Percentiles rank a stretch among this genome's conserved stretches.
These are phyloP conservation scores for Nycticryphes semicollaris DNA, from an alignment of 2,113 vertebrate species.

Conservation along the genomic window DNA sequence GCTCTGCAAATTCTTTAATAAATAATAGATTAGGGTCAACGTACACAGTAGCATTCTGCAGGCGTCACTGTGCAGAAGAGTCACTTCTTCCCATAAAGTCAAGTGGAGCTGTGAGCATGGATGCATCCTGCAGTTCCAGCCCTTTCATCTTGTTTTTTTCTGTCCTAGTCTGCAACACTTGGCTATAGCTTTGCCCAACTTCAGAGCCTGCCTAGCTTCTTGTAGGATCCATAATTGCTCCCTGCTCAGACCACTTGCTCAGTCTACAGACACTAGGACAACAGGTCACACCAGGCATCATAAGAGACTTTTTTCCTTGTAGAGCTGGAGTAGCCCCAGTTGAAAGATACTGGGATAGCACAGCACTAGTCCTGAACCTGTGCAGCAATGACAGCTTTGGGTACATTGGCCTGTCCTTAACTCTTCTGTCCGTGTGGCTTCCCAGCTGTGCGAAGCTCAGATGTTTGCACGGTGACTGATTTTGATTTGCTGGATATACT, in stretches of 20 bases:
- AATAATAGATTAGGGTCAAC: constrained; percentile 24
- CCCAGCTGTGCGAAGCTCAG: accelerated
- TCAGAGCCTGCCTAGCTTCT: not conserved
- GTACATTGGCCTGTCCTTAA: accelerated
- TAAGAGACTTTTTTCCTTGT: not conserved
- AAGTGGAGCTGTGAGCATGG: not conserved
- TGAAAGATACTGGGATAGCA: not conserved
- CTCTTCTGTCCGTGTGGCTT: accelerated
- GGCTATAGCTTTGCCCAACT: not conserved
- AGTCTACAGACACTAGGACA: not conserved
- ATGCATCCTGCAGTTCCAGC: not conserved
- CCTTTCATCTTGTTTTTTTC: not conserved
- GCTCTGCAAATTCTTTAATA: not conserved
- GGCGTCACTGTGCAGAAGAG: not conserved
- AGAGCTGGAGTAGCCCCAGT: not conserved
- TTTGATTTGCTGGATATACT: not conserved
- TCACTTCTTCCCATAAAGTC: not conserved
- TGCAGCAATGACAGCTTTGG: not conserved
- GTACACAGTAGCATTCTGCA: not conserved
- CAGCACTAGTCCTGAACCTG: not conserved
- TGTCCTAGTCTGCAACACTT: not conserved
- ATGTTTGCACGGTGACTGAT: not conserved
- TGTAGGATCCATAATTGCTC: not conserved
- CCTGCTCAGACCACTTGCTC: not conserved
- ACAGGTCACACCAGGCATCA: not conserved